Conservation (phyloP, 2,797 vertebrate genomes). For the Oceanodroma leucorhoa region DNA sequence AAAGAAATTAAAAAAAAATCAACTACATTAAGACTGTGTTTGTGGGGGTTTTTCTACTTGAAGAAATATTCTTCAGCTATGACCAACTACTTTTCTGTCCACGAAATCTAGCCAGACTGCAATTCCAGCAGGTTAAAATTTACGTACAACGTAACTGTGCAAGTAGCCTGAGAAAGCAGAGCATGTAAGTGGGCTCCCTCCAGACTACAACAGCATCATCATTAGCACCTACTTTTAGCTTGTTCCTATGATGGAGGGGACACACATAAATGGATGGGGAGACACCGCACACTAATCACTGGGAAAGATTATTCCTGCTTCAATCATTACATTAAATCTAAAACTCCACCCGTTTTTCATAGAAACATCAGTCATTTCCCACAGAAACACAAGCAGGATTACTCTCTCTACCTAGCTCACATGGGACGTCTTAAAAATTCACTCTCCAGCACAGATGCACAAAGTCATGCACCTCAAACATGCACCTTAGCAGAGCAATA, state of each 20-base stretch:
- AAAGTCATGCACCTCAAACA: neutral
- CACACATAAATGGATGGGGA: neutral
- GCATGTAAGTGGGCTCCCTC: neutral
- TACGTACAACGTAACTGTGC: neutral
- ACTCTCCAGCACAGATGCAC: neutral
- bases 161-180: neutral
- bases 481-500: neutral
- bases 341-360: neutral
- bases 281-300: neutral
- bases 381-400: neutral
- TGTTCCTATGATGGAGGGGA: neutral
- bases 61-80: neutral
- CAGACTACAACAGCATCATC: neutral
- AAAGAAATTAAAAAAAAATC: neutral
- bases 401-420: neutral
- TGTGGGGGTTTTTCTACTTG: neutral
- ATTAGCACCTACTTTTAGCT: neutral
- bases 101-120: neutral
- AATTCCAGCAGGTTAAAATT: neutral
- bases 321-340: neutral
- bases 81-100: neutral
- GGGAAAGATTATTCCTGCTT: neutral
- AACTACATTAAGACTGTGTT: neutral
- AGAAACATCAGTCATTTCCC: neutral
- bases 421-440: neutral